Conservation (phyloP, 2,888 invertebrate species). For the Plutella xylostella region DNA sequence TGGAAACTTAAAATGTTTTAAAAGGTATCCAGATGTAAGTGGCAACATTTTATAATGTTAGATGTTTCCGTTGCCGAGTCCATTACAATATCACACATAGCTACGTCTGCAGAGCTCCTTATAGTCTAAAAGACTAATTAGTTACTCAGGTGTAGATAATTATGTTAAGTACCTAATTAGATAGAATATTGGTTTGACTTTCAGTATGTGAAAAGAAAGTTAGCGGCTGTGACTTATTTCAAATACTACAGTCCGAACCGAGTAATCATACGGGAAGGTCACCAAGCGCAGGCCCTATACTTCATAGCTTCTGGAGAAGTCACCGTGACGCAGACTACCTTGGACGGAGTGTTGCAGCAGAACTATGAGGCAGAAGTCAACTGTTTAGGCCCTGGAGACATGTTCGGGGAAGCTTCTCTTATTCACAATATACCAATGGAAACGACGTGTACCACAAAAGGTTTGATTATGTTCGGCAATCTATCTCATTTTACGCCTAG, state of each 20-base stretch:
- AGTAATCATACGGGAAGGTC: slow-evolving; percentile 72
- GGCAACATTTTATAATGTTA: no score
- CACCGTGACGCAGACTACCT: slow-evolving; percentile 55
- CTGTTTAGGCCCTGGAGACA: slow-evolving; percentile 66
- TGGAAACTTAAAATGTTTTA: slow-evolving; percentile 72
- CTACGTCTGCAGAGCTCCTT: no score
- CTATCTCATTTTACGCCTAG: no score
- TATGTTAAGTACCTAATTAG: no score
- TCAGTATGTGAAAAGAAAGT: slow-evolving; percentile 69
- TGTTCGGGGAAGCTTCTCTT: slow-evolving; percentile 76
- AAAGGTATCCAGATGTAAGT: slow-evolving; percentile 69
- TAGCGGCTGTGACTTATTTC: slow-evolving; percentile 73
- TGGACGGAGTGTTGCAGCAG: slow-evolving; percentile 60
- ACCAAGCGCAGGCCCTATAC: slow-evolving; percentile 71
- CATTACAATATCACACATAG: no score
- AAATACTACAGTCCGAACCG: slow-evolving; percentile 71
- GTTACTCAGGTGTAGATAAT: no score
- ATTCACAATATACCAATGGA: slow-evolving; percentile 40
- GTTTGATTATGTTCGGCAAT: no score
- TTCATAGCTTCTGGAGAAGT: slow-evolving; percentile 73
- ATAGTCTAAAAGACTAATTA: no score
- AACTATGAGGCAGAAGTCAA: slow-evolving; percentile 57
- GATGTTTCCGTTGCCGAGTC: no score
- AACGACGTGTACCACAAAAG: not conserved
- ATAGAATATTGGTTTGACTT: no score